phyloP scores from a whole-genome alignment of 2,113 vertebrate species.

The Agapornis roseicollis region DNA sequence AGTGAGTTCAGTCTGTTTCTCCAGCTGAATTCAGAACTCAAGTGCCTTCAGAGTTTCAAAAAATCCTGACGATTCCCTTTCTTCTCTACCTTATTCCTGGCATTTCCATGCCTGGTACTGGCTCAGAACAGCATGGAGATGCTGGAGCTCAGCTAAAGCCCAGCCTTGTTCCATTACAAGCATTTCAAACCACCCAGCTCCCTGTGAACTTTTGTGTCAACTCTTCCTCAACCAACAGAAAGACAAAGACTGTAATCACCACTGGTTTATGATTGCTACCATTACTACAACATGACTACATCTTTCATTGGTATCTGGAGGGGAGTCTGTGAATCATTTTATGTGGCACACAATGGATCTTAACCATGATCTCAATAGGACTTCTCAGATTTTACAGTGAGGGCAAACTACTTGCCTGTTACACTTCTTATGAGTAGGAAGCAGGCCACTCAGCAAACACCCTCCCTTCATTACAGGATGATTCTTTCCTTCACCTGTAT shows the following conservation, averaged over 20 bases:
- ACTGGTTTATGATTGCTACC: background rate
- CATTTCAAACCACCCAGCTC: background rate
- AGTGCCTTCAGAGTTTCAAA: background rate
- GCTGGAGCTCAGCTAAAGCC: background rate
- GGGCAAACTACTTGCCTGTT: background rate
- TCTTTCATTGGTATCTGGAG: background rate
- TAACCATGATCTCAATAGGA: background rate
- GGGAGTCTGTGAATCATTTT: background rate
- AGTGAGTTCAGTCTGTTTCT: background rate
- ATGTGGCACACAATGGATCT: background rate
- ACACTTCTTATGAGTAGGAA: background rate
- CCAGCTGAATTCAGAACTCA: background rate
- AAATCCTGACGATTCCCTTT: background rate
- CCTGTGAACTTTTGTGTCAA: background rate
- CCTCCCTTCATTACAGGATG: background rate
- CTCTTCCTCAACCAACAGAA: background rate
- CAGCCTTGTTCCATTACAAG: background rate
- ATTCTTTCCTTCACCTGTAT: background rate
- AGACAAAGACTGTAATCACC: background rate
- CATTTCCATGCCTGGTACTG: background rate
- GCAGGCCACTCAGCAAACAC: background rate
- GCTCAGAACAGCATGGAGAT: background rate
- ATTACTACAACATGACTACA: constrained; percentile 1
- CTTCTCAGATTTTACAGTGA: background rate
- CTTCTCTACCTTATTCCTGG: background rate